Evolutionary conservation across 2,797 vertebrate genomes (phyloP).

Genomic region (Poecilia picta): DNA sequence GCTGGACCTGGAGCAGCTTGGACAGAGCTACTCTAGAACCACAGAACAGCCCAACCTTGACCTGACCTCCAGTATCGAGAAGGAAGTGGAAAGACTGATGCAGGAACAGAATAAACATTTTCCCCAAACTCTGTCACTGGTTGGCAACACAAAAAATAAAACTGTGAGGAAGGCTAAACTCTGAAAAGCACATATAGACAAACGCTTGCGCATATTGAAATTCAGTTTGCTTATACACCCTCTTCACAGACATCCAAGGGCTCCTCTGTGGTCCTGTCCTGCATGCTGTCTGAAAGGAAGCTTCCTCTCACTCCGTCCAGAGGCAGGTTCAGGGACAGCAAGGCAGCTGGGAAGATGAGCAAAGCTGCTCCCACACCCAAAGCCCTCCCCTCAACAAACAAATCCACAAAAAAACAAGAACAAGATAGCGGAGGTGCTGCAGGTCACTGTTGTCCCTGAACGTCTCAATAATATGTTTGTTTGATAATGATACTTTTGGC

Average conservation of each 20-base stretch:
- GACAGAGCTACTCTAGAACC: background rate
- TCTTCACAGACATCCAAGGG: slow-evolving; percentile 31
- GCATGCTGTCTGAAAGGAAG: slow-evolving; percentile 43
- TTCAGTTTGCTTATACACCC: background rate
- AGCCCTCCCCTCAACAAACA: slow-evolving; percentile 12
- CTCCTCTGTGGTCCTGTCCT: slow-evolving; percentile 3
- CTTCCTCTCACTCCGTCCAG: slow-evolving; percentile 26
- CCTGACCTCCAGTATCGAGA: slow-evolving; percentile 59
- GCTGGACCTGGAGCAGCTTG: background rate
- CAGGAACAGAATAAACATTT: slow-evolving; percentile 50
- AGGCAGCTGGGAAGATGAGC: slow-evolving; percentile 15
- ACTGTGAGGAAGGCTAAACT: slow-evolving; percentile 45
- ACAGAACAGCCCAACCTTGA: slow-evolving; percentile 18
- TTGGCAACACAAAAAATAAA: slow-evolving; percentile 52
- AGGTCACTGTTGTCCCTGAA: slow-evolving; percentile 34
- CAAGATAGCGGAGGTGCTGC: slow-evolving; percentile 7
- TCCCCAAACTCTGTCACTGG: slow-evolving; percentile 6
- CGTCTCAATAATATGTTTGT: background rate
- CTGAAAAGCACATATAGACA: background rate
- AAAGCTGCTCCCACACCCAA: slow-evolving; percentile 19
- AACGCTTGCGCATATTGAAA: background rate
- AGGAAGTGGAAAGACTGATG: slow-evolving; percentile 74
- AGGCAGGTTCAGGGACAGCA: slow-evolving; percentile 33
- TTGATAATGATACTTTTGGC: background rate
- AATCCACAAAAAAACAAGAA: slow-evolving; percentile 25